Evolutionary conservation across 2,888 invertebrate species (phyloP).

Genomic region (Cremastinae sp.): DNA sequence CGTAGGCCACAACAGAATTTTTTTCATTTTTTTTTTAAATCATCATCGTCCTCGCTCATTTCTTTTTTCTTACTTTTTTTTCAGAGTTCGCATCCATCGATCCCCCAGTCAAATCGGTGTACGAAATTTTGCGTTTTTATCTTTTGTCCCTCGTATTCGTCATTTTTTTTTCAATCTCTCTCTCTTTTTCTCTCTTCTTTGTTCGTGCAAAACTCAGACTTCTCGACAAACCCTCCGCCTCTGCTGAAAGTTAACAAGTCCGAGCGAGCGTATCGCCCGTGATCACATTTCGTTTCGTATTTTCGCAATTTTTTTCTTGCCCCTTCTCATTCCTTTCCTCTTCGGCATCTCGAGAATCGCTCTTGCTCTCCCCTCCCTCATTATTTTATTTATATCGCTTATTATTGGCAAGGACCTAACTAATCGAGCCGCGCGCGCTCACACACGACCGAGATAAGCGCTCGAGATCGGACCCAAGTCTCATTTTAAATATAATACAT

Average conservation of each 20-base stretch:
- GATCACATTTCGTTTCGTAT: conserved; percentile 16
- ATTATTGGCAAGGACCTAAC: conserved; percentile 61
- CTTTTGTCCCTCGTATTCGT: background rate
- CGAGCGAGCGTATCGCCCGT: conserved; percentile 34
- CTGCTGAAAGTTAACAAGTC: conserved; percentile 47
- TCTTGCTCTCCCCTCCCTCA: background rate
- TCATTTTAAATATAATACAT: background rate
- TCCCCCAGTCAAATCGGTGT: conserved; percentile 41
- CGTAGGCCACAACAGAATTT: conserved; percentile 59
- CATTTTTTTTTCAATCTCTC: background rate
- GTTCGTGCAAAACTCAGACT: background rate
- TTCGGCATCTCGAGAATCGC: background rate
- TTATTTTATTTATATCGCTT: conserved; percentile 5
- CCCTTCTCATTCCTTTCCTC: conserved; percentile 15
- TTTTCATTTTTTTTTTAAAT: conserved; percentile 36
- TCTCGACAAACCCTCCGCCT: conserved; percentile 1
- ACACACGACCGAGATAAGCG: conserved; percentile 16
- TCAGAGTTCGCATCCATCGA: conserved; percentile 42
- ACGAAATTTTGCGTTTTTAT: conserved; percentile 40
- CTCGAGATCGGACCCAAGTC: conserved; percentile 49
- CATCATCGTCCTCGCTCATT: too few species aligned
- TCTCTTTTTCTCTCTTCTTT: conserved; percentile 3
- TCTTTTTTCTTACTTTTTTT: conserved; percentile 32
- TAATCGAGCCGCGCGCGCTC: conserved; percentile 46
- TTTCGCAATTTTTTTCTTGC: background rate